Percentiles rank a stretch among this genome's conserved stretches.
Conservation (phyloP, 2,888 invertebrate genomes). For the Clusia tigrina region DNA sequence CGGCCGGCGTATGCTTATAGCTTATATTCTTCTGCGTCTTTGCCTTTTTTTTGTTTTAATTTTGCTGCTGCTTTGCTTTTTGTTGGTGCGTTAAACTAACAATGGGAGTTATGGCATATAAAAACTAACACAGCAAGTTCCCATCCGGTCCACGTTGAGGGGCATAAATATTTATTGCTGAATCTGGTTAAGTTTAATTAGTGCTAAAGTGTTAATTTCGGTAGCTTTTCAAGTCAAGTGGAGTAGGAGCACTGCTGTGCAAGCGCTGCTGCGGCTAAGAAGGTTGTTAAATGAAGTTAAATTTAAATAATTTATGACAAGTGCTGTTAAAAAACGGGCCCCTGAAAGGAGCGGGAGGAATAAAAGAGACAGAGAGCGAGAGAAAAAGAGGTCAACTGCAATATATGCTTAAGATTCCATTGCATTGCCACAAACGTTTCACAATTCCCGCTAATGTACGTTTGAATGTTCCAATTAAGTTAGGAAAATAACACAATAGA, state of each 20-base stretch:
- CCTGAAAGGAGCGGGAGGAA: no score
- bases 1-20: not conserved
- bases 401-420: no score
- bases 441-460: no score
- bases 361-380: no score
- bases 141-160: conserved; percentile 20
- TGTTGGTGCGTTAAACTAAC: conserved; percentile 16
- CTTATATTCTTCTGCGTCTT: not conserved
- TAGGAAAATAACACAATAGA: no score
- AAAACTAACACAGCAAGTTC: conserved; percentile 13
- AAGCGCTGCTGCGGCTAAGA: not conserved
- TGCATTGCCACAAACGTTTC: no score
- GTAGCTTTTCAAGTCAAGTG: conserved; percentile 19
- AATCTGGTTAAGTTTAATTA: conserved; percentile 36
- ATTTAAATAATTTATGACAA: not conserved
- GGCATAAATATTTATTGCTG: conserved; percentile 31
- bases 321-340: no score
- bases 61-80: not conserved
- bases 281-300: not conserved
- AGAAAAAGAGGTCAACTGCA: no score
- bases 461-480: no score
- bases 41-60: not conserved
- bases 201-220: conserved; percentile 35
- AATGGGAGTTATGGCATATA: conserved; percentile 14
- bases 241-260: no score